Evolutionary conservation across 2,113 vertebrate genomes (phyloP).

Genomic region (Cyanocitta stelleri): DNA sequence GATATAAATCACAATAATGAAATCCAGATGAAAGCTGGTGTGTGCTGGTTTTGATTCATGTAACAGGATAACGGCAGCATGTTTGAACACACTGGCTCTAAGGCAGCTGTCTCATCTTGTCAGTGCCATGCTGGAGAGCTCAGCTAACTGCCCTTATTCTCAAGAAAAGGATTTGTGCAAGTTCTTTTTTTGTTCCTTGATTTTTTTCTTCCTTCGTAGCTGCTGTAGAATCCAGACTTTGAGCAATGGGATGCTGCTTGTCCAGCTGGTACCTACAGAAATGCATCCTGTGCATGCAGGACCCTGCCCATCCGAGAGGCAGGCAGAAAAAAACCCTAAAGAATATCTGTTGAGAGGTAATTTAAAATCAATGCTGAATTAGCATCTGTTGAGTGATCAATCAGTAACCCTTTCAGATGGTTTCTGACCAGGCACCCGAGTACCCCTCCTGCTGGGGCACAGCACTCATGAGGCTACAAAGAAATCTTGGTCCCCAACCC

Average conservation of each 20-base stretch:
- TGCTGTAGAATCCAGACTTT: not conserved
- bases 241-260: not conserved
- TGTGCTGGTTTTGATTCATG: conserved; percentile 50
- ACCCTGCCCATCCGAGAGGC: not conserved
- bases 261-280: not conserved
- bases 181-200: not conserved
- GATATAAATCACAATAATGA: conserved; percentile 54
- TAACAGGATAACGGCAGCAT: conserved; percentile 39
- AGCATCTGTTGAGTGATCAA: not conserved
- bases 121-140: conserved; percentile 11
- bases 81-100: conserved; percentile 38
- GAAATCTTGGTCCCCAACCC: fast-evolving
- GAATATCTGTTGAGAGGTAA: not conserved
- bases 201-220: not conserved
- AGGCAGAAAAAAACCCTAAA: not conserved
- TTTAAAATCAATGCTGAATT: not conserved
- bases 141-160: not conserved
- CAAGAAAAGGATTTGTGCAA: not conserved
- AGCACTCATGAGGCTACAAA: fast-evolving
- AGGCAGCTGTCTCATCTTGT: conserved; percentile 50
- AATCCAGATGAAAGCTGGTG: conserved; percentile 57
- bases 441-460: not conserved
- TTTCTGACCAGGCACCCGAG: not conserved
- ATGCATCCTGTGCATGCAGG: not conserved
- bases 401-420: not conserved